phyloP scores from a whole-genome alignment of 2,888 invertebrate species.

The Diarsia dahlii region DNA sequence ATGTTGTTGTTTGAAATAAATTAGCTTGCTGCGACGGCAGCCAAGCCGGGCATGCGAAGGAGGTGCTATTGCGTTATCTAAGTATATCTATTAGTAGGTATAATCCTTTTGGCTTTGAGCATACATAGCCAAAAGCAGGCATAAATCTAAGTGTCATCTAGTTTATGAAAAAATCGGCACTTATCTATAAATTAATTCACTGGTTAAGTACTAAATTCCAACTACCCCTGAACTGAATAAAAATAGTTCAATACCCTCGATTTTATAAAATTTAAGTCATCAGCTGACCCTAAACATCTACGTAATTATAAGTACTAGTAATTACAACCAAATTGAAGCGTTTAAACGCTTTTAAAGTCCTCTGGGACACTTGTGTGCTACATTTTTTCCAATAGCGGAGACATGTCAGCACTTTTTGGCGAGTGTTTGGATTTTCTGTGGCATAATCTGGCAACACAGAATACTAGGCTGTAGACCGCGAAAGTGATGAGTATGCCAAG shows the following conservation, averaged over 20 bases:
- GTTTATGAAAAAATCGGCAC: background rate
- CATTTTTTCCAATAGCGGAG: slow-evolving; percentile 71
- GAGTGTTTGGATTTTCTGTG: slow-evolving; percentile 54
- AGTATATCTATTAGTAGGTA: background rate
- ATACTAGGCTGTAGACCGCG: slow-evolving; percentile 67
- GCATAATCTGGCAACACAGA: slow-evolving; percentile 66
- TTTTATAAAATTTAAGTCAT: slow-evolving; percentile 1
- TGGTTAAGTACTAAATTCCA: slow-evolving; percentile 18
- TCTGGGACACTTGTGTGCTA: slow-evolving; percentile 37
- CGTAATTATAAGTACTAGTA: slow-evolving; percentile 10
- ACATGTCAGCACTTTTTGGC: slow-evolving; percentile 63
- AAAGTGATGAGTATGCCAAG: slow-evolving; percentile 75
- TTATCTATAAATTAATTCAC: slow-evolving; percentile 21
- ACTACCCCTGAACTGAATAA: background rate
- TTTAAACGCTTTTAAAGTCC: background rate
- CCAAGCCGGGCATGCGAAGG: too few relatives aligned
- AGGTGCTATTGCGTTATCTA: background rate
- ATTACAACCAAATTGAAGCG: slow-evolving; percentile 33
- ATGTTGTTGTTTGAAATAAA: background rate
- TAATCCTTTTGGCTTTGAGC: too few relatives aligned
- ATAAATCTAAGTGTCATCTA: background rate
- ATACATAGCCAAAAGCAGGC: background rate
- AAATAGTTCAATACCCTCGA: slow-evolving; percentile 40
- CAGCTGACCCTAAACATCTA: slow-evolving; percentile 12
- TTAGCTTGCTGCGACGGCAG: too few relatives aligned